These are phyloP conservation scores for Physella acuta DNA, from an alignment of 1,140 invertebrate genomes.

Conservation along the genomic window DNA sequence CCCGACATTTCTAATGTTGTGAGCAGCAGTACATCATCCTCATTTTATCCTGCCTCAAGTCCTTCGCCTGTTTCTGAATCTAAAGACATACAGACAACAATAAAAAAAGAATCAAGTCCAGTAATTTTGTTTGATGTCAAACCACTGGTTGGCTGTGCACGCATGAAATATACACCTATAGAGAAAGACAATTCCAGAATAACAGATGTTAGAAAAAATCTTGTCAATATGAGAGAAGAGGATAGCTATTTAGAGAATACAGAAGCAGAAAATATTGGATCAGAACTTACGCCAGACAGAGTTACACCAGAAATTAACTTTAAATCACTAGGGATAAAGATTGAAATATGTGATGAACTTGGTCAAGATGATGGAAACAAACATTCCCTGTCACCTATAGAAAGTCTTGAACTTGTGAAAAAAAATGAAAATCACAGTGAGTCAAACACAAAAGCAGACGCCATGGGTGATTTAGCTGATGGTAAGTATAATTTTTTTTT, in stretches of 20 bases:
- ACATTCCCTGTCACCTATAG: slow-evolving; percentile 4
- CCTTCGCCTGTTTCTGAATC: neutral
- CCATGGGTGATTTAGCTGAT: slow-evolving; percentile 19
- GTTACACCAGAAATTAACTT: slow-evolving; percentile 4
- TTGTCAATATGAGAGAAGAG: neutral
- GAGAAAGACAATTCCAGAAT: neutral
- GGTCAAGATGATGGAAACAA: slow-evolving; percentile 15
- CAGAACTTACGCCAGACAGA: neutral
- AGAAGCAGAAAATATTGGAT: slow-evolving; percentile 9
- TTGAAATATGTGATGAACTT: slow-evolving; percentile 2
- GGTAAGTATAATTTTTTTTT: too few relatives aligned
- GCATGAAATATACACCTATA: slow-evolving; percentile 22
- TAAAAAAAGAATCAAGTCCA: neutral
- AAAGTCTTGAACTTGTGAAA: slow-evolving; percentile 2
- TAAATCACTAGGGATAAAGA: neutral
- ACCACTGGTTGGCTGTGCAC: slow-evolving; percentile 8
- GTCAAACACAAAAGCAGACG: neutral
- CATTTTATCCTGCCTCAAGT: neutral
- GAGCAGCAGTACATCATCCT: slow-evolving; percentile 7
- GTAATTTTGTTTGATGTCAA: neutral
- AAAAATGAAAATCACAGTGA: neutral
- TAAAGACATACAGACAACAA: slow-evolving; percentile 11
- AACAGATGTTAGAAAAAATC: neutral
- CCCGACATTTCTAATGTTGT: slow-evolving; percentile 2
- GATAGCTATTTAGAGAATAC: slow-evolving; percentile 2